Base-by-base conservation (phyloP, 2,113 vertebrate genomes). In the Myiagra hebetior region DNA sequence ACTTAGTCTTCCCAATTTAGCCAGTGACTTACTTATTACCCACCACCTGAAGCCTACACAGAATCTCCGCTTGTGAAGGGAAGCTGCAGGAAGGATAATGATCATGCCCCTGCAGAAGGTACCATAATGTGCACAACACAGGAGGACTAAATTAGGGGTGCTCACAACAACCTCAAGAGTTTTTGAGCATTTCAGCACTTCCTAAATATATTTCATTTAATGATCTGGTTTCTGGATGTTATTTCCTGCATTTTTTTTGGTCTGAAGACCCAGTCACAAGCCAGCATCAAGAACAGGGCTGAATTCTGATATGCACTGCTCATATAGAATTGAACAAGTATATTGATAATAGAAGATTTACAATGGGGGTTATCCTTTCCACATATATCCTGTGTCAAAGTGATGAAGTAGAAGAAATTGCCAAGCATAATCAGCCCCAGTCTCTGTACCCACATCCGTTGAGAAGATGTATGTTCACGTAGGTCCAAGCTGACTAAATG, bases 401-500 rank as follows among this genome's bases (percentile, higher is more conserved):
- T 13, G 35, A 59, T 16, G n/a, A 81, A 70, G n/a, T 9, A 81
- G 57, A 85, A 83, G 44, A 76, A 68, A 72, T 16, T 69, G 30
- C 46, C 49, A 22, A 64, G 28, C 49, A 37, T 20, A 63, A 35
- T 35, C 41, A 88, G 20, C 42, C 24, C 2, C 0, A 73, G 39
- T 56, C 17, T 37, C 41, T 56, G 49, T 52, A n/a, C 21, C 10
- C 31, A 22, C 2, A 8, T 39, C 15, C 65, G 10, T 24, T 4
- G 8, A 83, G 23, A 47, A 80, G 28, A 46, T 30, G 13, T 4
- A 5, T 42, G 49, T 68, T 64, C 30, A 35, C 35, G 62, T 4
- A 68, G 23, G 30, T 65, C 56, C 0, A 0, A 87, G 31, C 16
- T 63, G 37, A 67, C 39, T 50, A 26, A 81, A 70, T 0, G 0